phyloP scores from a whole-genome alignment of 1,140 invertebrate genomes.

The Drosophila nigrodunni region DNA sequence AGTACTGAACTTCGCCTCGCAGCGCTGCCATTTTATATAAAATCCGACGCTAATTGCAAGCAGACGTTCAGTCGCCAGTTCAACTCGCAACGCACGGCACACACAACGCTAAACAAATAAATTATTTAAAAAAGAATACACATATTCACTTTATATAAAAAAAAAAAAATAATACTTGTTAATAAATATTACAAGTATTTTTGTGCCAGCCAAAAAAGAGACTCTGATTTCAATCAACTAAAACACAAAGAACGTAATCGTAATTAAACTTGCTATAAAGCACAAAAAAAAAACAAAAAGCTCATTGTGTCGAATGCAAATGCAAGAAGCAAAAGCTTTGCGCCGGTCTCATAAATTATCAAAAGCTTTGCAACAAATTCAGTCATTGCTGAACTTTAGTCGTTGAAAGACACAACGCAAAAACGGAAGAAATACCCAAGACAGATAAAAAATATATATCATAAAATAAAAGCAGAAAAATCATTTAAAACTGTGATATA shows the following conservation, averaged over 20 bases:
- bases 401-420: constrained; percentile 51
- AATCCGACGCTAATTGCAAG: constrained; percentile 58
- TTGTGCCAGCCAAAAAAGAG: constrained; percentile 54
- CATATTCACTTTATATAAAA: background rate
- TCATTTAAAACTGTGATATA: constrained; percentile 41
- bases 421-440: constrained; percentile 20
- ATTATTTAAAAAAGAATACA: too few species aligned
- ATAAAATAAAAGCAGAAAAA: constrained; percentile 13
- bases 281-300: constrained; percentile 33
- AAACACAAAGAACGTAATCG: constrained; percentile 62
- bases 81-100: constrained; percentile 63
- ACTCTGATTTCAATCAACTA: constrained; percentile 66
- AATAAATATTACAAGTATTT: constrained; percentile 42
- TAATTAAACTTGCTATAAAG: constrained; percentile 17
- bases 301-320: constrained; percentile 39
- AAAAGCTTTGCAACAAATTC: constrained; percentile 66
- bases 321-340: constrained; percentile 66
- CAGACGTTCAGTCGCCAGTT: constrained; percentile 83
- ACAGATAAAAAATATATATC: constrained; percentile 14
- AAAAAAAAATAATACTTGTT: constrained; percentile 20
- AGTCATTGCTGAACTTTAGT: constrained; percentile 83
- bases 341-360: constrained; percentile 76
- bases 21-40: constrained; percentile 70
- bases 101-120: constrained; percentile 12
- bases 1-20: background rate